Evolutionary conservation across 2,888 invertebrate genomes (phyloP), one percentile per base, ranked within the genome.

Genomic region (Adelphocoris suturalis): DNA sequence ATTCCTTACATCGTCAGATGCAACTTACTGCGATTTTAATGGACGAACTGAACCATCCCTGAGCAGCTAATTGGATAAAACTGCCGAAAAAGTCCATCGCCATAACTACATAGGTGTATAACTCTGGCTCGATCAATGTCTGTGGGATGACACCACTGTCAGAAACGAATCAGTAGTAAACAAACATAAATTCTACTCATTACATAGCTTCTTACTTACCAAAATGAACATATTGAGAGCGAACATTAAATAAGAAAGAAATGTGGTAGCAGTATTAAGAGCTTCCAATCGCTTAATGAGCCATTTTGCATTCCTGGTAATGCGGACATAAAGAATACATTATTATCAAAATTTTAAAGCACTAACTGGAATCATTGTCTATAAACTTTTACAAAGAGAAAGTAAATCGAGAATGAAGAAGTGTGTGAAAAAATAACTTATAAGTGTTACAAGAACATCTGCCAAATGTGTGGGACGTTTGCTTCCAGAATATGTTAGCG

Each of bases 271-370:
- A 68, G 23, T 13, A 11, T 68, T 68, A 7, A 23, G 11, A 23
- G 23, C 19, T 19, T 23, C 23, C 27, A 68, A 68, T 9, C 19
- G 19, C 2, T 27, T 27, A 11, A 68, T 68, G 9, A 68, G 68
- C 68, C 68, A 68, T 68, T 68, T 23, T 68, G 68, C 68, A 19
- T 68, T 68, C 27, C 68, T 68, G 19, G 23, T 68, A 19, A 68
- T 68, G 11, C 14, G 16, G 11, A 16, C 3, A 52, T 37, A 37
- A 37, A 37, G 37, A 37, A 37, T 7, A 37, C 7, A 37, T 37
- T 2, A 4, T 4, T 37, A 37, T 37, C 37, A 37, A 7, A 4
- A 37, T 37, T 37, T 37, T 2, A 4, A 37, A 37, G 7, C 7
- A 7, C 7, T n/a, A n/a, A n/a, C 37, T n/a, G n/a, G n/a, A n/a